A percentile compares a stretch with the other conserved stretches of the same genome.
Evolutionary conservation across 2,888 invertebrate species (phyloP).

Genomic region (Cancer borealis): DNA sequence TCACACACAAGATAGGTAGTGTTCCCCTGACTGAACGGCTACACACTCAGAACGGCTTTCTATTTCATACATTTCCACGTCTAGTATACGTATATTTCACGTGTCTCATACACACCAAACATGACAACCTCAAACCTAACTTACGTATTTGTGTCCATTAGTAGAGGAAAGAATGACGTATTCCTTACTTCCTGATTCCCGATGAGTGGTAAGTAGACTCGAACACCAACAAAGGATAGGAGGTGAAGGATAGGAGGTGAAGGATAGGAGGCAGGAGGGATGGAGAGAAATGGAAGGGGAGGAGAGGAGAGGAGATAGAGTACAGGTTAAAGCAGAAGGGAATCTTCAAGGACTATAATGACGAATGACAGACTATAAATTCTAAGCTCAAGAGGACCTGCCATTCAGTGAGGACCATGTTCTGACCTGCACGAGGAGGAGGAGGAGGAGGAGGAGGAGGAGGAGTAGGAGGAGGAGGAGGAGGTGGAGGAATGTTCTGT

Average conservation of each 20-base stretch:
- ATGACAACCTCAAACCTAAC: background rate
- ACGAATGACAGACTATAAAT: conserved; percentile 29
- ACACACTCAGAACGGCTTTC: background rate
- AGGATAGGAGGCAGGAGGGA: background rate
- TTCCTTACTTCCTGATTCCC: background rate
- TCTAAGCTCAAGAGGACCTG: background rate
- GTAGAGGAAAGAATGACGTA: too few relatives aligned
- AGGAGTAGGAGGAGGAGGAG: background rate
- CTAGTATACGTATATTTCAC: background rate
- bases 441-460: background rate
- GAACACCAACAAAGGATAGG: background rate
- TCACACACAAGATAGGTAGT: background rate
- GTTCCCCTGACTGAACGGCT: background rate
- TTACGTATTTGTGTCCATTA: too few relatives aligned
- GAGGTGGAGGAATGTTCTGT: background rate
- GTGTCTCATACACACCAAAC: background rate
- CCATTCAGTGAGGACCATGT: background rate
- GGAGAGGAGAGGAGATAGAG: background rate
- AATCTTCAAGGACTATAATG: background rate
- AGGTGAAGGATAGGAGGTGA: background rate
- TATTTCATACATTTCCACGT: background rate
- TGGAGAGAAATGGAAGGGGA: background rate
- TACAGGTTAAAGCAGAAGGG: background rate
- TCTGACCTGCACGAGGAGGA: background rate
- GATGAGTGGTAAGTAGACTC: background rate